Percentiles rank a stretch among this genome's conserved stretches.
Evolutionary conservation across 2,113 vertebrate genomes (phyloP).

Genomic region (Antigone vipio): DNA sequence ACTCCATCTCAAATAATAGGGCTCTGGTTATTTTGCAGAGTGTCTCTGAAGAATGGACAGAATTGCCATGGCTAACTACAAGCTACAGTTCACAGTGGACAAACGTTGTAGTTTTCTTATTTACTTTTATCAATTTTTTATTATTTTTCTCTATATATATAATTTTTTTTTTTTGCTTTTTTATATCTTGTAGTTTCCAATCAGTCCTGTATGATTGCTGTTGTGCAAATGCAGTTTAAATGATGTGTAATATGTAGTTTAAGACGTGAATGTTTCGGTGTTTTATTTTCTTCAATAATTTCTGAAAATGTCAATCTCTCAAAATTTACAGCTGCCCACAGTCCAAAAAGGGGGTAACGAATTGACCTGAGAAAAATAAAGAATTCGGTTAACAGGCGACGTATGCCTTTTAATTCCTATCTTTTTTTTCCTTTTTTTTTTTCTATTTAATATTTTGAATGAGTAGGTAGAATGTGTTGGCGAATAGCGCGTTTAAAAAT

Average conservation of each 20-base stretch:
- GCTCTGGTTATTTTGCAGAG: constrained; percentile 83
- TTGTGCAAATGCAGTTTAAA: constrained; percentile 64
- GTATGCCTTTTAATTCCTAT: constrained; percentile 72
- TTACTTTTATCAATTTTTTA: constrained; percentile 69
- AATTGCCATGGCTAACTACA: constrained; percentile 76
- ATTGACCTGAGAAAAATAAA: constrained; percentile 73
- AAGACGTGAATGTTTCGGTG: constrained; percentile 61
- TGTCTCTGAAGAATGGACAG: constrained; percentile 78
- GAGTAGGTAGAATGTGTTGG: constrained; percentile 68
- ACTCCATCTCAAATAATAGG: constrained; percentile 80
- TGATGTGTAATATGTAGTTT: constrained; percentile 48
- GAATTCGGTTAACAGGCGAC: constrained; percentile 74
- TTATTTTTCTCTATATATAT: background rate
- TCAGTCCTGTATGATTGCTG: constrained; percentile 66
- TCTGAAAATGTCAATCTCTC: constrained; percentile 77
- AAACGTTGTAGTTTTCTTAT: constrained; percentile 76
- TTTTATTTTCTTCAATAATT: constrained; percentile 71
- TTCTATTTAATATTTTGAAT: constrained; percentile 62
- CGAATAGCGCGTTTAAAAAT: constrained; percentile 41
- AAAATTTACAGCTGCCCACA: constrained; percentile 76
- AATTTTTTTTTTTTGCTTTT: constrained; percentile 42
- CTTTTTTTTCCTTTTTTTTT: constrained; percentile 38
- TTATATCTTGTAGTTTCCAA: constrained; percentile 62
- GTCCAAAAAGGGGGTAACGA: constrained; percentile 67
- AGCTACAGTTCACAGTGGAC: constrained; percentile 78